Evolutionary conservation across 2,113 vertebrate genomes (phyloP).

Genomic region (Channa argus): DNA sequence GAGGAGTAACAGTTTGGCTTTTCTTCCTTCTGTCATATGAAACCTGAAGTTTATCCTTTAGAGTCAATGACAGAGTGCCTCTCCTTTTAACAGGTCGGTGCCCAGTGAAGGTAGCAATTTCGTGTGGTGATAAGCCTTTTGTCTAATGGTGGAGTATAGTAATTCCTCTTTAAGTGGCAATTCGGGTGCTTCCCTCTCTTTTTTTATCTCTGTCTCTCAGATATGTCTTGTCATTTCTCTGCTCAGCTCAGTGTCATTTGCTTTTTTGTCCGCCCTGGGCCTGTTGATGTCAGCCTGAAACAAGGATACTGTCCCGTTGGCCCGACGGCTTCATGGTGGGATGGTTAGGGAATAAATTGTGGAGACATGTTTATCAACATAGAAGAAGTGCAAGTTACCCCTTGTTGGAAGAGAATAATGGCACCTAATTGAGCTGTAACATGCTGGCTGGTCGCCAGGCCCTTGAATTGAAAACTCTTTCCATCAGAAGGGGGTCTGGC

Average conservation of each 20-base stretch:
- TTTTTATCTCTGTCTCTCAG: slow-evolving; percentile 3
- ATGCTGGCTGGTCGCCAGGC: slow-evolving; percentile 70
- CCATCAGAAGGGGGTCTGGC: slow-evolving; percentile 62
- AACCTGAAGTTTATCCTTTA: slow-evolving; percentile 82
- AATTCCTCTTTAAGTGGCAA: slow-evolving; percentile 72
- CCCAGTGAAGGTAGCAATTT: slow-evolving; percentile 84
- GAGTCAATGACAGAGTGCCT: slow-evolving; percentile 82
- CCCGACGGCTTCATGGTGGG: slow-evolving; percentile 51
- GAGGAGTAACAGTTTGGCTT: slow-evolving; percentile 66
- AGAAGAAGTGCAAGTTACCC: slow-evolving; percentile 71
- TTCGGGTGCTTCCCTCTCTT: slow-evolving; percentile 11
- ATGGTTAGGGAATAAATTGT: slow-evolving; percentile 59
- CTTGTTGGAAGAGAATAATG: slow-evolving; percentile 77
- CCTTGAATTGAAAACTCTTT: slow-evolving; percentile 71
- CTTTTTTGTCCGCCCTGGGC: slow-evolving; percentile 42
- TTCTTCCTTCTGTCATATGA: slow-evolving; percentile 78
- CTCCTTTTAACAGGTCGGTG: slow-evolving; percentile 78
- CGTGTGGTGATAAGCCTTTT: slow-evolving; percentile 86
- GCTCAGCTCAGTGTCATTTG: slow-evolving; percentile 25
- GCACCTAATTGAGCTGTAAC: slow-evolving; percentile 78
- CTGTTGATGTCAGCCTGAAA: slow-evolving; percentile 57
- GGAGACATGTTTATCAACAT: slow-evolving; percentile 78
- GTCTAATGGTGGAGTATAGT: slow-evolving; percentile 85
- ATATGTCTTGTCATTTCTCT: slow-evolving; percentile 40
- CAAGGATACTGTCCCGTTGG: slow-evolving; percentile 18